Conservation (phyloP, 1,140 invertebrate genomes). For the Oreohelix idahoensis region DNA sequence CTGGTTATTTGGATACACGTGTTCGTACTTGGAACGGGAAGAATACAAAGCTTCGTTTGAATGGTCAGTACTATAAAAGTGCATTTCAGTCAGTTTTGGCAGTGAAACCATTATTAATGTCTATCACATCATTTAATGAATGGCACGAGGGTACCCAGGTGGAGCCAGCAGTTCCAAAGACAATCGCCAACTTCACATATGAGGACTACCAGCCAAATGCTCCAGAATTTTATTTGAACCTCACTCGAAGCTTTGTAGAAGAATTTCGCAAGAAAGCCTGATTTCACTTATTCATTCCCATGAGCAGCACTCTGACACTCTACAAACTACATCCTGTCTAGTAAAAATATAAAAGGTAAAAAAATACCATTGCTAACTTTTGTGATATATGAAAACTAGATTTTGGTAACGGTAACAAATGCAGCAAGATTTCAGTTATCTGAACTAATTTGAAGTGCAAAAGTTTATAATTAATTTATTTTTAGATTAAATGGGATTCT, state of each 20-base stretch:
- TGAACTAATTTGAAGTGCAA: too few relatives aligned
- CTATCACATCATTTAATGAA: constrained; percentile 76
- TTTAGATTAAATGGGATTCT: too few relatives aligned
- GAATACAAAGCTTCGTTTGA: constrained; percentile 69
- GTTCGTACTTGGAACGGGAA: constrained; percentile 74
- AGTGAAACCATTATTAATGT: constrained; percentile 66
- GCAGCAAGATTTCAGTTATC: too few relatives aligned
- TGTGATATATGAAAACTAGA: too few relatives aligned
- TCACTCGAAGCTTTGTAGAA: constrained; percentile 58
- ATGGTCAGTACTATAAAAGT: constrained; percentile 73
- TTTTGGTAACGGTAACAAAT: too few relatives aligned
- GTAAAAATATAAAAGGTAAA: too few relatives aligned
- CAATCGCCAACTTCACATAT: constrained; percentile 62
- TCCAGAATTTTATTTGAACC: constrained; percentile 68
- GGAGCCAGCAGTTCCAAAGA: constrained; percentile 72
- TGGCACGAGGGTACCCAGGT: constrained; percentile 77
- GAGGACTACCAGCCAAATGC: constrained; percentile 63
- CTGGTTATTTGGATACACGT: constrained; percentile 75
- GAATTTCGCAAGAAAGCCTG: constrained; percentile 39
- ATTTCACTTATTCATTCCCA: neutral
- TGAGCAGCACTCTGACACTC: too few relatives aligned
- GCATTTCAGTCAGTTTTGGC: constrained; percentile 70
- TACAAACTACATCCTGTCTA: too few relatives aligned
- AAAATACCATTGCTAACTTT: too few relatives aligned
- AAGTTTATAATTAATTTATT: too few relatives aligned